Evolutionary conservation across 2,113 vertebrate genomes (phyloP).

Genomic region (Tachysurus vachellii): DNA sequence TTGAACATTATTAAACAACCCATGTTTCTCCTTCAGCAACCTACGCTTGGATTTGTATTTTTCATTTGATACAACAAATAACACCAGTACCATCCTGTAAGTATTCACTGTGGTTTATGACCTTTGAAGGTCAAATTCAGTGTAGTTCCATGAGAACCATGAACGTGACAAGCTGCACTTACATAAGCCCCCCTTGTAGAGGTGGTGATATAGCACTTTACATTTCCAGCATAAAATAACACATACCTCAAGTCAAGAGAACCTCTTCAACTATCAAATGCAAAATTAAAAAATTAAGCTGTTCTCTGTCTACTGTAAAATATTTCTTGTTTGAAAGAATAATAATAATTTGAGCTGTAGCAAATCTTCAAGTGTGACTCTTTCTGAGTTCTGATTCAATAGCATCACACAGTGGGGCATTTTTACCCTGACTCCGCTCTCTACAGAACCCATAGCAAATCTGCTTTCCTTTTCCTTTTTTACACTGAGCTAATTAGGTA

Average conservation of each 20-base stretch:
- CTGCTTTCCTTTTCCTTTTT: not conserved
- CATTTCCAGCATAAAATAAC: not conserved
- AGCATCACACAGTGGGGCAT: not conserved
- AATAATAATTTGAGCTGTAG: not conserved
- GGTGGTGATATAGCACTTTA: not conserved
- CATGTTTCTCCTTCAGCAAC: not conserved
- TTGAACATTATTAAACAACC: not conserved
- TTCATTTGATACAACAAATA: not conserved
- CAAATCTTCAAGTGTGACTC: not conserved
- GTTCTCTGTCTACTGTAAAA: not conserved
- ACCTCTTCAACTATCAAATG: no score
- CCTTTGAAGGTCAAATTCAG: not conserved
- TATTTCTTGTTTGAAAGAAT: not conserved
- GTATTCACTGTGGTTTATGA: not conserved
- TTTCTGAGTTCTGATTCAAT: not conserved
- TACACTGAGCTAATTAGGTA: not conserved
- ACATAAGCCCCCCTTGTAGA: not conserved
- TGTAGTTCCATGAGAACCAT: not conserved
- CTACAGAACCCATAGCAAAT: not conserved
- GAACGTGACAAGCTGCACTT: not conserved
- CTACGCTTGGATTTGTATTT: not conserved
- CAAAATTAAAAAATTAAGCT: not conserved
- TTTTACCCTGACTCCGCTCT: not conserved
- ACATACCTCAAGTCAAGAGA: not conserved
- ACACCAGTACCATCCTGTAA: not conserved